Base-by-base conservation (phyloP, 2,888 invertebrate genomes). In the Pachliopta kotzebuea region DNA sequence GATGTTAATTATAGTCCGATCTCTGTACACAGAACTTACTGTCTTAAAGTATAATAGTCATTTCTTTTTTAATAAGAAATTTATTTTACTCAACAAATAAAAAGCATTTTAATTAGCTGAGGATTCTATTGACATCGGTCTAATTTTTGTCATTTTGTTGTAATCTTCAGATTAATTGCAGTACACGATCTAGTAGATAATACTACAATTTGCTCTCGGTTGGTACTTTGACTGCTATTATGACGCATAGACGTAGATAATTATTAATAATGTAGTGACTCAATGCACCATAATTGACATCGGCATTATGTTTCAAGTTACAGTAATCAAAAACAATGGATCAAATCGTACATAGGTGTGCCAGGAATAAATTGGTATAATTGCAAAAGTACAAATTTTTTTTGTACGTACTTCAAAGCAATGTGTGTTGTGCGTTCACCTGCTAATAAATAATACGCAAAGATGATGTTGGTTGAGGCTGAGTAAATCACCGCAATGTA, bases 171-270 rank as follows among this genome's bases (percentile, higher is more conserved):
- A n/a, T n/a, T n/a, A n/a, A n/a, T n/a, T n/a, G n/a, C n/a, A n/a
- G n/a, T n/a, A n/a, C n/a, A n/a, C n/a, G n/a, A n/a, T n/a, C n/a
- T n/a, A n/a, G n/a, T n/a, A n/a, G n/a, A n/a, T 14, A 21, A n/a
- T 21, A 23, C 21, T n/a, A 21, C 23, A 52, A 52, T 52, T 52
- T 52, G 21, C 50, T 23, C 21, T 52, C 23, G 21, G 21, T n/a
- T 52, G 14, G 9, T 52, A n/a, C 54, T 18, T 23, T 26, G 26
- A 4, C 26, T 23, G 54, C 26, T 54, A 54, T 54, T 54, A 26
- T 60, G 60, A 60, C 37, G 60, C 24, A 60, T n/a, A 21, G 50
- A 29, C 52, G 53, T 53, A 60, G 29, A 60, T 21, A 60, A 60
- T 52, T 60, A 52, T n/a, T 20, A 57, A 57, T 18, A 14, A 18